Evolutionary conservation across 35 echinoderm and acorn worm genomes (phyloP).

Genomic region (Hemicentrotus pulcherrimus): DNA sequence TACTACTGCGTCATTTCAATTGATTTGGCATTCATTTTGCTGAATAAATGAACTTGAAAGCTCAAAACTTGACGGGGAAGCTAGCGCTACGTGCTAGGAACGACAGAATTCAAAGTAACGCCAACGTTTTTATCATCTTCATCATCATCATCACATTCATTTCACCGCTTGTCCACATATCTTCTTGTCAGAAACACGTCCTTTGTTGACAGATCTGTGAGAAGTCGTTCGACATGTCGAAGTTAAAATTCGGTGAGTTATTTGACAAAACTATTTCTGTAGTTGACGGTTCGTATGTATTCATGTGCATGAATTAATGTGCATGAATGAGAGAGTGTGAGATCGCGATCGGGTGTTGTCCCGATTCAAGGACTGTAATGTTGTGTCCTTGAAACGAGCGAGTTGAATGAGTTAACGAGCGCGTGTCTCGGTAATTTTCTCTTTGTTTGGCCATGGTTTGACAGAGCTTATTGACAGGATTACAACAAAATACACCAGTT

Average conservation of each 20-base stretch:
- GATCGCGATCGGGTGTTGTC: neutral
- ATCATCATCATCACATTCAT: too few relatives aligned
- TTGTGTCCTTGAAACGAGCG: neutral
- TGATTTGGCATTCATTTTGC: neutral
- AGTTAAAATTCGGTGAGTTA: neutral
- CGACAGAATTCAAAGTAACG: too few relatives aligned
- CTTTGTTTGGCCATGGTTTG: neutral
- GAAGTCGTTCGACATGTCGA: neutral
- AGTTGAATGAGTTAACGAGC: neutral
- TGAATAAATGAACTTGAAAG: too few relatives aligned
- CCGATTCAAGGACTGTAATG: neutral
- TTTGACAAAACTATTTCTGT: too few relatives aligned
- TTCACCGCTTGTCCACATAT: too few relatives aligned
- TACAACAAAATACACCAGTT: too few relatives aligned
- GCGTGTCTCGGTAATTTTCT: neutral
- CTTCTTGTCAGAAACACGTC: neutral
- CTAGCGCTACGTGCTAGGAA: too few relatives aligned
- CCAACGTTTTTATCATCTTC: too few relatives aligned
- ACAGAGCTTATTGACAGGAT: neutral
- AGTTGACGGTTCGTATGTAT: too few relatives aligned
- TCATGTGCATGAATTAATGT: too few relatives aligned
- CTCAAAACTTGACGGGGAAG: too few relatives aligned
- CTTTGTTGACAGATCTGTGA: neutral
- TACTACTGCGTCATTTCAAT: neutral
- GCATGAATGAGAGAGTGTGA: too few relatives aligned